These are phyloP conservation scores for Yponomeuta sedellus DNA, from an alignment of 2,888 invertebrate genomes.

Conservation along the genomic window DNA sequence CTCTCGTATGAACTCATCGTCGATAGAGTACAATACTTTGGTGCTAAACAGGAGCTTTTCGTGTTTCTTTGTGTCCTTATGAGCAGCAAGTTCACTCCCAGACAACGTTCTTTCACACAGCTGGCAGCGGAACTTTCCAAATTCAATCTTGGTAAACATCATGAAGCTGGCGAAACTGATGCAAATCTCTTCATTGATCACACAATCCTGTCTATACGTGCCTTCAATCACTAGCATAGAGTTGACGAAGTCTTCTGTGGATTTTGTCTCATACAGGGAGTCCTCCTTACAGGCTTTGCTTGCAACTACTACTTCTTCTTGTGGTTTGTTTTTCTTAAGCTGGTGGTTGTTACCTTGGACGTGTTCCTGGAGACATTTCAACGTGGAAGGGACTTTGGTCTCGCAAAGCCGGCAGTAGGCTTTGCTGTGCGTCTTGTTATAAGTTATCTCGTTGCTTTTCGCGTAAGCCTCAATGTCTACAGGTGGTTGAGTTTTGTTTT, in stretches of 20 bases:
- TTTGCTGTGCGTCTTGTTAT: conserved; percentile 17
- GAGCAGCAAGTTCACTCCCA: conserved; percentile 16
- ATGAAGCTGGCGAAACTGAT: conserved; percentile 29
- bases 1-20: conserved; percentile 12
- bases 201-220: conserved; percentile 22
- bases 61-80: conserved; percentile 23
- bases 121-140: conserved; percentile 23
- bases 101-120: conserved; percentile 25
- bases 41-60: conserved; percentile 18
- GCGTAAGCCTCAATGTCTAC: conserved; percentile 24
- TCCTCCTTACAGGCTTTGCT: neutral
- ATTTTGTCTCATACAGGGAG: neutral
- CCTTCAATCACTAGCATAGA: conserved; percentile 19
- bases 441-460: conserved; percentile 24
- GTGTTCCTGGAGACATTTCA: conserved; percentile 29
- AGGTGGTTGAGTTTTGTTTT: conserved; percentile 20
- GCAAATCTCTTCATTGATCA: conserved; percentile 35
- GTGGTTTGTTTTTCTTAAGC: conserved; percentile 20
- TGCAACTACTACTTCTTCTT: conserved; percentile 11
- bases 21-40: conserved; percentile 25
- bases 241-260: conserved; percentile 21
- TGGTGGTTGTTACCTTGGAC: conserved; percentile 16
- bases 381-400: conserved; percentile 21
- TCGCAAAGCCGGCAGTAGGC: conserved; percentile 29
- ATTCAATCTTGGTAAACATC: conserved; percentile 17